phyloP scores from a whole-genome alignment of 2,113 vertebrate species.

The Hippocampus guttulatus region DNA sequence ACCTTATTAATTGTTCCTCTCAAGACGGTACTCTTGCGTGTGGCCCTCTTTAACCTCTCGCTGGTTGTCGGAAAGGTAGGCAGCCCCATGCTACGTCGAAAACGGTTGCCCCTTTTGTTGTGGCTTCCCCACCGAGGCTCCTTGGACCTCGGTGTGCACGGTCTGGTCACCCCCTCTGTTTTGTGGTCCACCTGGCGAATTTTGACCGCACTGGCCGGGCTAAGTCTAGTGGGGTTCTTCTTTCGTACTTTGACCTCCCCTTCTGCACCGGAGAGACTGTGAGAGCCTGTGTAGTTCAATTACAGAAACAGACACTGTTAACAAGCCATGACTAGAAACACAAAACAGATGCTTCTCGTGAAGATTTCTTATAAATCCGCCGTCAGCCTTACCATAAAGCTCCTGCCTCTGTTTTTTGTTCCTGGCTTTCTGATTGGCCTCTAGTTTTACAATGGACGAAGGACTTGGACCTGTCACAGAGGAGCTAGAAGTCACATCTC shows the following conservation, averaged over 20 bases:
- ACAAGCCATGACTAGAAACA: slow-evolving; percentile 34
- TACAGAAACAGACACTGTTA: slow-evolving; percentile 47
- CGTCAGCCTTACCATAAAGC: slow-evolving; percentile 75
- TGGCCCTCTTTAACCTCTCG: slow-evolving; percentile 84
- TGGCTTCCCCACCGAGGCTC: slow-evolving; percentile 64
- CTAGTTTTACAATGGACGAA: slow-evolving; percentile 92
- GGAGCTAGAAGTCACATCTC: slow-evolving; percentile 64
- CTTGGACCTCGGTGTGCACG: slow-evolving; percentile 68
- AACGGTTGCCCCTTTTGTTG: slow-evolving; percentile 57
- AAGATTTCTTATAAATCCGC: slow-evolving; percentile 28
- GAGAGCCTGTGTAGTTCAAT: slow-evolving; percentile 73
- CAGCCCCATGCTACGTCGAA: slow-evolving; percentile 65
- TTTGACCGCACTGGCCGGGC: slow-evolving; percentile 52
- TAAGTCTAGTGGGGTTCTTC: slow-evolving; percentile 63
- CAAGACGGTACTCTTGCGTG: slow-evolving; percentile 77
- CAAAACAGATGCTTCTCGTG: slow-evolving; percentile 46
- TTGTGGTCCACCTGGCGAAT: slow-evolving; percentile 54
- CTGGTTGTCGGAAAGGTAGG: slow-evolving; percentile 72
- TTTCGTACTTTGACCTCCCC: slow-evolving; percentile 89
- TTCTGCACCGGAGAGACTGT: slow-evolving; percentile 63
- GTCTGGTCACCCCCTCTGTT: slow-evolving; percentile 65
- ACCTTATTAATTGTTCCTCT: slow-evolving; percentile 69
- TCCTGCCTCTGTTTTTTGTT: slow-evolving; percentile 96
- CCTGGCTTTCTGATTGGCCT: slow-evolving; percentile 94
- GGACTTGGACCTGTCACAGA: slow-evolving; percentile 83